Base-by-base conservation (phyloP, 1,140 invertebrate species). In the Anagrus nilaparvatae region DNA sequence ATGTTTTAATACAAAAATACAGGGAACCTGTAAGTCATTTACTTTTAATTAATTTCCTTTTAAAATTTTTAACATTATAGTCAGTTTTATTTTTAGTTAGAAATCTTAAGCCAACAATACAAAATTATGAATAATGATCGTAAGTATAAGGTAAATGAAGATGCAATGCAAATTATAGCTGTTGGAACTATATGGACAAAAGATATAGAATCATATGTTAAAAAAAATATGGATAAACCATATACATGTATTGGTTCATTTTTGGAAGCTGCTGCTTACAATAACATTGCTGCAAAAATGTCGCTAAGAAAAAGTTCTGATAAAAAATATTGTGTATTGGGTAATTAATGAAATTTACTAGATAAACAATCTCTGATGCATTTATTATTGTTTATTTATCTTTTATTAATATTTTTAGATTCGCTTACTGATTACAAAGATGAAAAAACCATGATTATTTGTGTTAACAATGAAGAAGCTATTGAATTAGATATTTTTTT, bases 231-330 rank as follows among this genome's bases (percentile, higher is more conserved):
- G 25, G 20, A 49, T 16, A 44, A 59, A 49, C 59, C 62, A 3
- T 63, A 55, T 13, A 54, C 63, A 35, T 67, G 61, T 35, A 63
- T 70, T 30, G 53, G 59, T 27, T 68, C 65, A 17, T 67, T 56
- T 35, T 46, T 63, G 19, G 67, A 69, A 59, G 66, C 66, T 35
- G 56, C 58, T 30, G 53, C 53, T 32, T 58, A 48, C 31, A 44
- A 46, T 18, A 48, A 56, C 12, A 60, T 55, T n/a, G 54, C 57
- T 36, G 53, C 54, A 7, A 49, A 50, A 23, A 17, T 60, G 14
- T 44, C 52, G 5, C 36, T 60, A 18, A 19, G 51, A 4, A 27
- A 39, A n/a, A n/a, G n/a, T 9, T 55, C 50, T 0, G 24, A 33
- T 1, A 34, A 47, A 10, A 68, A 65, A 46, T 28, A 52, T 29